Evolutionary conservation across 2,888 invertebrate genomes (phyloP).

Genomic region (Dermolepida albohirtum): DNA sequence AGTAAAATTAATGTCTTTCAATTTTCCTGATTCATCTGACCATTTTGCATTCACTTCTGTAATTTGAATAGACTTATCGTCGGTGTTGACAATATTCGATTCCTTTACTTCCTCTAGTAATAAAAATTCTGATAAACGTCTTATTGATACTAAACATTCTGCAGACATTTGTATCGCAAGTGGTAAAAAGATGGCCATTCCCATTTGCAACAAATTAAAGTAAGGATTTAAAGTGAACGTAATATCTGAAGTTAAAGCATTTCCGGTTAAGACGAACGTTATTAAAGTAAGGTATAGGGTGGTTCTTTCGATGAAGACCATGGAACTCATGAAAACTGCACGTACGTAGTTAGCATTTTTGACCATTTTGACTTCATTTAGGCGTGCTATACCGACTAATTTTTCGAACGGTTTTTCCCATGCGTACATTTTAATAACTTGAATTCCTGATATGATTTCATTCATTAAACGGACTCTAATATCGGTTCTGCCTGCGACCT

Average conservation of each 20-base stretch:
- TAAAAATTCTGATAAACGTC: conserved; percentile 70
- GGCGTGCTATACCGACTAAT: conserved; percentile 46
- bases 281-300: conserved; percentile 83
- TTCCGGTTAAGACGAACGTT: conserved; percentile 77
- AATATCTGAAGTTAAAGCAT: conserved; percentile 68
- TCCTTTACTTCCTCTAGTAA: conserved; percentile 68
- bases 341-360: conserved; percentile 69
- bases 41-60: conserved; percentile 56
- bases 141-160: conserved; percentile 69
- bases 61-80: conserved; percentile 48
- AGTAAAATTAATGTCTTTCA: conserved; percentile 63
- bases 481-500: conserved; percentile 68
- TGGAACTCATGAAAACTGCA: conserved; percentile 76
- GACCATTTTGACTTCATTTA: conserved; percentile 50
- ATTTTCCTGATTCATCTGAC: conserved; percentile 49
- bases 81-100: conserved; percentile 39
- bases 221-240: conserved; percentile 64
- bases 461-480: conserved; percentile 76
- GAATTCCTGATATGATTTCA: conserved; percentile 76
- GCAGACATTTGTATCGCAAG: conserved; percentile 70
- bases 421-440: conserved; percentile 81
- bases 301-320: conserved; percentile 85
- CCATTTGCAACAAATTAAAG: conserved; percentile 66
- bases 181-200: conserved; percentile 73
- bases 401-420: conserved; percentile 76